Evolutionary conservation across 1,140 invertebrate genomes (phyloP), one percentile per base, ranked within the genome.

Genomic region (Eufriesea mexicana): DNA sequence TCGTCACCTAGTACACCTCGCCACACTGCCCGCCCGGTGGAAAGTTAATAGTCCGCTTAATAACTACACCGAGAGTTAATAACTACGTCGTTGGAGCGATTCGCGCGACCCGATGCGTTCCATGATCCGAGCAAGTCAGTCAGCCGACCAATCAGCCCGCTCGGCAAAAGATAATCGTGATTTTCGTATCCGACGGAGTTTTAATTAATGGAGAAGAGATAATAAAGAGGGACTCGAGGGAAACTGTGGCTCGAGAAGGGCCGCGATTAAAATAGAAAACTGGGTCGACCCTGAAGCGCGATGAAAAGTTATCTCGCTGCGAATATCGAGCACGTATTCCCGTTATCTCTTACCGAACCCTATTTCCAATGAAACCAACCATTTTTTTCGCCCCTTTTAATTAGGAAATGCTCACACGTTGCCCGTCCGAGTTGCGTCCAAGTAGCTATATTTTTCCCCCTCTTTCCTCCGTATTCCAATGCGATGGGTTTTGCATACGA

Each of bases 191-290:
- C 67, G 49, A 4, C 49, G 23, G 78, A 42, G 57, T 51, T 64
- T 74, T 73, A 73, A 80, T 80, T 64, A 80, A 80, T 45, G 45
- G 18, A 51, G 23, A 80, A 64, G 78, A 74, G 78, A 74, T 74
- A 80, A 80, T 74, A 54, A 74, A 74, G 70, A 64, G 70, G 23
- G 59, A 64, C 59, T 74, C 70, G 78, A 73, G 70, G 28, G 70
- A 73, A 73, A 64, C 45, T n/a, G 70, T 45, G 70, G 70, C 28
- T 45, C 57, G 70, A 74, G 78, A 74, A 80, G 78, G 78, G 78
- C 35, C 59, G 28, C 78, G 78, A 80, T 80, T 74, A 80, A 80
- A 80, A 80, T 80, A 80, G 78, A 80, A 80, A 80, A 80, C 78
- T 80, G 70, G 78, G 78, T 80, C 78, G 70, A 79, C 68, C 55